Evolutionary conservation across 1,140 invertebrate species (phyloP).

Genomic region (Phocides pigmalion): DNA sequence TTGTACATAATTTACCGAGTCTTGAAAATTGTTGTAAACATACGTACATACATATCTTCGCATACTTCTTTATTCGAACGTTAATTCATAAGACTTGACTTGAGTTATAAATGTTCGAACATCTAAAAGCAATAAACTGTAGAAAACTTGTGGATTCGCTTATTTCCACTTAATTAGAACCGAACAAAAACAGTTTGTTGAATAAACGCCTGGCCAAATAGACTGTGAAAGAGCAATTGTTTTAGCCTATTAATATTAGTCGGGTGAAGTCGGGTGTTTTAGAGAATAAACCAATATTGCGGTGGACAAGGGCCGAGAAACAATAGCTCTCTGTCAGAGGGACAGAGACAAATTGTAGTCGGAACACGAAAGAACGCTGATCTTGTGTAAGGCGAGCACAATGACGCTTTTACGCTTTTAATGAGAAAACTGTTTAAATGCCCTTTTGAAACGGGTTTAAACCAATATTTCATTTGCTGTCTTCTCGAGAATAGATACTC

Average conservation of each 20-base stretch:
- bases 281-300: slow-evolving; percentile 63
- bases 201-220: slow-evolving; percentile 2
- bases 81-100: no score
- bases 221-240: slow-evolving; percentile 37
- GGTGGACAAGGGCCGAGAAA: slow-evolving; percentile 51
- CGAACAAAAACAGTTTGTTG: not conserved
- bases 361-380: slow-evolving; percentile 49
- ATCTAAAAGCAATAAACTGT: no score
- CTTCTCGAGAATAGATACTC: no score
- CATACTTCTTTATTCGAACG: no score
- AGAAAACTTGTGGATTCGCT: no score
- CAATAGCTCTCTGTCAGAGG: slow-evolving; percentile 67
- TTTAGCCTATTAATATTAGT: slow-evolving; percentile 53
- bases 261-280: slow-evolving; percentile 23
- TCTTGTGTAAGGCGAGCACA: slow-evolving; percentile 39
- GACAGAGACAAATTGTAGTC: slow-evolving; percentile 64
- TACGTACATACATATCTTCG: no score
- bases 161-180: no score
- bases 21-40: no score
- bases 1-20: no score
- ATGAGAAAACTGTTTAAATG: slow-evolving; percentile 16
- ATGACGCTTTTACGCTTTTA: slow-evolving; percentile 36
- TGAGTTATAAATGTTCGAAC: no score
- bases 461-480: no score
- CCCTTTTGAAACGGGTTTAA: not conserved